These are phyloP conservation scores for Allygus modestus DNA, from an alignment of 2,888 invertebrate genomes.

Conservation along the genomic window DNA sequence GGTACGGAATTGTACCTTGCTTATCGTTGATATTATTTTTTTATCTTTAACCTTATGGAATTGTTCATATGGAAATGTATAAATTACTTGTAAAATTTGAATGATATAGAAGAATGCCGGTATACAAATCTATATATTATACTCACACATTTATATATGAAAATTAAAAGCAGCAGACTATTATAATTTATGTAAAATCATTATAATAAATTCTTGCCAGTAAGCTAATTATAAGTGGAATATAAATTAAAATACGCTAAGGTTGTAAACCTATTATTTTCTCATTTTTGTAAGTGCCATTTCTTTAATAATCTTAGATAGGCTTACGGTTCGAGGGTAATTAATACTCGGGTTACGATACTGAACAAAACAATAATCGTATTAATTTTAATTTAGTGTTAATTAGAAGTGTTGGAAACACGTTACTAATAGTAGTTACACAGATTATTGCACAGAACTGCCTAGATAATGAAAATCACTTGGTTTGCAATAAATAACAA, in stretches of 20 bases:
- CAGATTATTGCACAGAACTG: conserved; percentile 62
- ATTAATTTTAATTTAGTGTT: conserved; percentile 58
- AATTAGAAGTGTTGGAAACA: conserved; percentile 58
- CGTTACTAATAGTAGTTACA: conserved; percentile 62
- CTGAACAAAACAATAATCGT: conserved; percentile 64
- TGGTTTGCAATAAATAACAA: conserved; percentile 63
- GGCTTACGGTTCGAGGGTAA: conserved; percentile 65
- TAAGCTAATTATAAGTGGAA: conserved; percentile 30
- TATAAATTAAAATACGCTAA: conserved; percentile 41
- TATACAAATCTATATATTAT: not conserved
- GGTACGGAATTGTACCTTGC: conserved; percentile 7
- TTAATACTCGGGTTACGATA: conserved; percentile 58
- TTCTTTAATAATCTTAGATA: conserved; percentile 61
- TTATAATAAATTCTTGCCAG: conserved; percentile 40
- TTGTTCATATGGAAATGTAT: conserved; percentile 40
- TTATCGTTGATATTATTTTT: conserved; percentile 52
- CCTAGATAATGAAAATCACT: conserved; percentile 57
- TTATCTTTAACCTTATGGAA: conserved; percentile 8
- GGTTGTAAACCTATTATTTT: conserved; percentile 40
- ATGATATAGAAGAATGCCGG: not conserved
- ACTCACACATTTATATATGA: conserved; percentile 12
- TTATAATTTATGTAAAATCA: conserved; percentile 11
- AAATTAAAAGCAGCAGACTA: conserved; percentile 12
- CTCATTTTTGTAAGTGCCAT: conserved; percentile 64
- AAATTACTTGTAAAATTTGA: conserved; percentile 34